Percentiles rank a stretch among this genome's conserved stretches.
Evolutionary conservation across 2,113 vertebrate genomes (phyloP).

Genomic region (human): DNA sequence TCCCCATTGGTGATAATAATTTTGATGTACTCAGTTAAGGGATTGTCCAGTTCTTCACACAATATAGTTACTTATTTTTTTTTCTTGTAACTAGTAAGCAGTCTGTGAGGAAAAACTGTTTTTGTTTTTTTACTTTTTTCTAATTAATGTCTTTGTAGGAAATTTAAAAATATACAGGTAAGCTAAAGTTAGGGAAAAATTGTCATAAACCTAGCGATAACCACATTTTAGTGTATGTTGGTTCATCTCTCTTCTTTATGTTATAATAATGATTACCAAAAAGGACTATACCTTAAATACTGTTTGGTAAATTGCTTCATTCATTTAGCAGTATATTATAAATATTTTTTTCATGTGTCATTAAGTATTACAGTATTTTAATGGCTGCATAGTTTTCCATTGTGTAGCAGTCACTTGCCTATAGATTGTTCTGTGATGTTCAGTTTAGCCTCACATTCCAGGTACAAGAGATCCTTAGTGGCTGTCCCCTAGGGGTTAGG

Average conservation of each 20-base stretch:
- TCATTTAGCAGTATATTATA: neutral
- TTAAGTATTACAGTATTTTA: neutral
- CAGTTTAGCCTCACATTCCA: neutral
- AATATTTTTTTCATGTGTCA: neutral
- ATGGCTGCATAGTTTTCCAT: neutral
- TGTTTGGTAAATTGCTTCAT: neutral
- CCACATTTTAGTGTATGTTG: neutral
- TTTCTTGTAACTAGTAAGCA: neutral
- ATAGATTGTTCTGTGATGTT: neutral
- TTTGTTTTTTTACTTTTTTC: neutral
- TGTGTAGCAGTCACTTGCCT: neutral
- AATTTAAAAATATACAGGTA: neutral
- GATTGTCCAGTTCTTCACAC: neutral
- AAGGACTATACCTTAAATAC: neutral
- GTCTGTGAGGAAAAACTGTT: neutral
- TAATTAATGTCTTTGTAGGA: neutral
- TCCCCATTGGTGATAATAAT: neutral
- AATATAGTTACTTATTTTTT: neutral
- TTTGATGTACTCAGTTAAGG: neutral
- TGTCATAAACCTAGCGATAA: neutral
- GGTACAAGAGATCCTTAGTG: neutral
- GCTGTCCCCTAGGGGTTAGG: neutral
- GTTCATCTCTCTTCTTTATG: neutral
- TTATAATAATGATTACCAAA: neutral
- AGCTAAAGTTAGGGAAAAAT: neutral